Evolutionary conservation across 2,113 vertebrate species (phyloP), one percentile per base, ranked within the genome.

Genomic region (Pagrus major): DNA sequence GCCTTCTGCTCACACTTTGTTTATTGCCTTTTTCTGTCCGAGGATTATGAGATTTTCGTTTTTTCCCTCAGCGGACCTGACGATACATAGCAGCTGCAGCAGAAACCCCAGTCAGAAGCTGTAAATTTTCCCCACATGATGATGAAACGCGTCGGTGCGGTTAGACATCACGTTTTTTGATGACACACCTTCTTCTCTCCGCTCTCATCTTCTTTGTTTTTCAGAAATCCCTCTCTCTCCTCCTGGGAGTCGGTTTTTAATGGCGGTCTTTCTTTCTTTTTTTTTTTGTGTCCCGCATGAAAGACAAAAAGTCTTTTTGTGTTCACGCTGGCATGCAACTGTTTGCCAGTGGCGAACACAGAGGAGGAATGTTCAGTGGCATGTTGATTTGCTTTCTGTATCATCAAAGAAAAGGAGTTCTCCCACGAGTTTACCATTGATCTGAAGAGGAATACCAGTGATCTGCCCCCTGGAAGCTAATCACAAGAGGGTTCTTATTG

Each of bases 31-130:
- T 47, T 60, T 70, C 61, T 82, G 54, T 83, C 60, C 6, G 37
- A 81, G 87, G 86, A 89, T 84, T 83, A 85, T 81, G 67, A 81
- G 84, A 86, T 88, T 83, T 79, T 6, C n/a, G 55, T 52, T 51
- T 60, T 52, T 51, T 63, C 44, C 67, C 78, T 72, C 82, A 21
- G 27, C 41, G 61, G 83, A 81, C 58, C 20, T 41, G 70, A 41
- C 51, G 76, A 76, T 63, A 25, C 68, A 16, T 42, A 72, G 52
- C 78, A 14, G 14, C 42, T 49, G 33, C 5, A 1, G 18, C 79
- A 44, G 72, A 33, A 35, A 31, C 49, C 27, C 1, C 25, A 37
- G 44, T 71, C 31, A 18, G 58, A 35, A 25, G 77, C 63, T 42
- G 23, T 60, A 42, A 85, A 70, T 47, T 42, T 49, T 46, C 21